phyloP scores from a whole-genome alignment of 1,140 invertebrate species.

The Gonatopus flavifemur region DNA sequence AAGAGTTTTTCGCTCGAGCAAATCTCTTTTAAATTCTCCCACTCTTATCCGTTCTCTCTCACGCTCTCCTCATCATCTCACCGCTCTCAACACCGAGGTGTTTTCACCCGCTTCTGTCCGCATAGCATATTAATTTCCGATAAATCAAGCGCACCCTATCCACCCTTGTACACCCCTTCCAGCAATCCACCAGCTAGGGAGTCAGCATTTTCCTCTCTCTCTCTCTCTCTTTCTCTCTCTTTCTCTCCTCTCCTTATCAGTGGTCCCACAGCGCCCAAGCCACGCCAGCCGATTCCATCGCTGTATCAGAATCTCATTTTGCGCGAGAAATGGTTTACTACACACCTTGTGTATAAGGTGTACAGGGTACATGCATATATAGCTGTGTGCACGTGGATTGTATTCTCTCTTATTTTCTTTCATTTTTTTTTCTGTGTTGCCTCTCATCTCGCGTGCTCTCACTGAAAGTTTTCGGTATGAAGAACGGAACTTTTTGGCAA shows the following conservation, averaged over 20 bases:
- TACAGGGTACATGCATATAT: no score
- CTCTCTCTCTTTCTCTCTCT: neutral
- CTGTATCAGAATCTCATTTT: conserved; percentile 32
- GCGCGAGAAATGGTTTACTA: conserved; percentile 14
- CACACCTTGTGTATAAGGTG: no score
- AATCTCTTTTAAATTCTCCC: conserved; percentile 37
- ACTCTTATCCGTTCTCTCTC: conserved; percentile 1
- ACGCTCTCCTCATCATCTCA: neutral
- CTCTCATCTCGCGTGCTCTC: no score
- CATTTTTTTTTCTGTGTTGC: no score
- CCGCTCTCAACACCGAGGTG: conserved; percentile 1
- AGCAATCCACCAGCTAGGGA: no score
- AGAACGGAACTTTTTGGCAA: no score
- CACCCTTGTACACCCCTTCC: neutral
- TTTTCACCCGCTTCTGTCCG: conserved; percentile 13
- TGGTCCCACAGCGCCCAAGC: conserved; percentile 8
- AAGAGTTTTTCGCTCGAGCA: conserved; percentile 9
- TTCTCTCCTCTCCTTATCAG: neutral
- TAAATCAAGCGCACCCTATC: conserved; percentile 29
- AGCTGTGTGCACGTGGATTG: no score
- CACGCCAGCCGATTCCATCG: conserved; percentile 23
- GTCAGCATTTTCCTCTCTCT: no score
- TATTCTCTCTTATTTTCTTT: no score
- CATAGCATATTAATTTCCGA: conserved; percentile 35
- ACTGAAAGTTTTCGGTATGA: no score